Evolutionary conservation across 2,113 vertebrate genomes (phyloP).

Genomic region (Lepisosteus oculatus): DNA sequence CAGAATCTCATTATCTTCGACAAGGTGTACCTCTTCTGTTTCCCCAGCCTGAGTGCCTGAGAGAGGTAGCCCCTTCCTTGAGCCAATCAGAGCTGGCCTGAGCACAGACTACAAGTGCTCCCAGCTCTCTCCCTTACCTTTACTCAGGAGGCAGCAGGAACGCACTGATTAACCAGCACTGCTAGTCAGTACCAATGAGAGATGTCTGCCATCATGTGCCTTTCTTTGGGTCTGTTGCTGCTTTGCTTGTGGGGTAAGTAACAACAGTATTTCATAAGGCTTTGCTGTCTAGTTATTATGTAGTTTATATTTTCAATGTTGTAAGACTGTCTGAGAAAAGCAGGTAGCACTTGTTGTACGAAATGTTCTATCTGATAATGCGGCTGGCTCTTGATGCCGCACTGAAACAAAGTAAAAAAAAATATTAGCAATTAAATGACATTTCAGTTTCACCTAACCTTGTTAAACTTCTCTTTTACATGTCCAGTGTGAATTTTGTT

Average conservation of each 20-base stretch:
- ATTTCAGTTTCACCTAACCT: no score
- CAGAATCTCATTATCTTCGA: no score
- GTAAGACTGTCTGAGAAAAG: background rate
- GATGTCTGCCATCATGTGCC: conserved; percentile 51
- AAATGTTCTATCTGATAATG: no score
- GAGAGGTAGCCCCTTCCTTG: conserved; percentile 7
- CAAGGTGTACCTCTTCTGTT: background rate
- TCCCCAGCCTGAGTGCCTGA: background rate
- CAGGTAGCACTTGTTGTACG: no score
- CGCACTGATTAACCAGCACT: conserved; percentile 25
- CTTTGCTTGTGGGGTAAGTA: conserved; percentile 57
- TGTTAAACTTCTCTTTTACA: no score
- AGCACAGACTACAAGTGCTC: background rate
- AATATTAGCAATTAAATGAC: no score
- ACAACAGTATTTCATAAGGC: no score
- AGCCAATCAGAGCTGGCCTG: conserved; percentile 20
- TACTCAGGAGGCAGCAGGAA: background rate
- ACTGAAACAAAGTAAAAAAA: no score
- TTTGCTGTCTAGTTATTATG: no score
- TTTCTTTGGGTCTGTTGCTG: conserved; percentile 40
- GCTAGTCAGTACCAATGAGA: conserved; percentile 14
- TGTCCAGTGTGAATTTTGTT: no score
- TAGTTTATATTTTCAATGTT: no score
- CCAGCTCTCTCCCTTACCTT: background rate
- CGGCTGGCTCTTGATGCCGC: no score